A percentile compares a stretch with the other conserved stretches of the same genome.
Evolutionary conservation across 1,140 invertebrate species (phyloP).

Genomic region (Sinonovacula constricta): DNA sequence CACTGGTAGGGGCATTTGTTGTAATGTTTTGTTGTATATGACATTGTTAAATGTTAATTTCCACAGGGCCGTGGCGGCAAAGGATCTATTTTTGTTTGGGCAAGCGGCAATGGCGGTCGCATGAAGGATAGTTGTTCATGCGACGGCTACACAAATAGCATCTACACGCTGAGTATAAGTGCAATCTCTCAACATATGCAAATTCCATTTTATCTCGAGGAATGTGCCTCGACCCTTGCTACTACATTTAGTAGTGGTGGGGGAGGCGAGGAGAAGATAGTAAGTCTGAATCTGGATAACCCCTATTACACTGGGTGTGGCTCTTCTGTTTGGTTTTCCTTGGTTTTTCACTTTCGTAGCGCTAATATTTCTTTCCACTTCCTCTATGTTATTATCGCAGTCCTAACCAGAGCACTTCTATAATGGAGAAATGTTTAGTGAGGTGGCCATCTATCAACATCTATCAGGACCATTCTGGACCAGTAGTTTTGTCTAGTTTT

Average conservation of each 20-base stretch:
- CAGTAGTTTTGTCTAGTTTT: no score
- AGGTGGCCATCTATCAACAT: no score
- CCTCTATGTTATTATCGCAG: no score
- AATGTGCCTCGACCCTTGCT: constrained; percentile 97
- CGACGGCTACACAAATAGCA: constrained; percentile 99
- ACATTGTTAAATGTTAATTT: no score
- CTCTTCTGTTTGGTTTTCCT: constrained; percentile 24
- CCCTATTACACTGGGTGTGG: constrained; percentile 12
- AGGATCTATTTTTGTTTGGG: constrained; percentile 99
- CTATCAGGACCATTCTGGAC: no score
- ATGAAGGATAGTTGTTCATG: constrained; percentile 98
- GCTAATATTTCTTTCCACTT: no score
- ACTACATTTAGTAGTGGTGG: constrained; percentile 98
- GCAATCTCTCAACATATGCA: constrained; percentile 94
- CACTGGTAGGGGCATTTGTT: no score
- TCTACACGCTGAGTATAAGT: constrained; percentile 98
- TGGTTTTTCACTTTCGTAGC: no score
- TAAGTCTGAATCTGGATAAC: constrained; percentile 46
- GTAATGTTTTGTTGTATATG: no score
- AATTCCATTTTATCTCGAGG: constrained; percentile 97
- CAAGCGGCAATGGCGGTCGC: constrained; percentile 97
- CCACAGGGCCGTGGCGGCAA: constrained; percentile 93
- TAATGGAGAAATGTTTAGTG: no score
- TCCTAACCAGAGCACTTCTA: no score
- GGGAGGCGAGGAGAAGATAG: constrained; percentile 68